Conservation (phyloP, 2,888 invertebrate species). For the Polylopha cassiicola region DNA sequence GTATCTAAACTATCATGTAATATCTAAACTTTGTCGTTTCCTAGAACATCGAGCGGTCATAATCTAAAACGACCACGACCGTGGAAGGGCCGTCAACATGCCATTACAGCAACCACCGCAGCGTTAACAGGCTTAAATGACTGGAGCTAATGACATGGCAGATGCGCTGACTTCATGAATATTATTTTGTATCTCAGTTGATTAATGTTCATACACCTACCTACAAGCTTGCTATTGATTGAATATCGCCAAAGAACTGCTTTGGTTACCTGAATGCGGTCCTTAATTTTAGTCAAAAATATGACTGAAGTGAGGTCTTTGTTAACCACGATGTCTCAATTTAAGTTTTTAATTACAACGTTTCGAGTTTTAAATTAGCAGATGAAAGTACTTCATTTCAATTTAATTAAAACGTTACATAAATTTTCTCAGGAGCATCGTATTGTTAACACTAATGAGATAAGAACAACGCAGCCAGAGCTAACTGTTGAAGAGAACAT, state of each 20-base stretch:
- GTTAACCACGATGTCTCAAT: no score
- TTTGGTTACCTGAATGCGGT: no score
- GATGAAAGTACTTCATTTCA: no score
- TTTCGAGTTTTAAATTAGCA: no score
- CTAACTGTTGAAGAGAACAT: constrained; percentile 13
- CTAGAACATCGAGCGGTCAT: constrained; percentile 42
- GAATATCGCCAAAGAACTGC: not conserved
- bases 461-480: constrained; percentile 6
- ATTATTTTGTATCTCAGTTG: constrained; percentile 40
- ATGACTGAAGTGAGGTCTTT: no score
- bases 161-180: constrained; percentile 65
- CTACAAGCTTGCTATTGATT: not conserved
- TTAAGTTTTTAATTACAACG: no score
- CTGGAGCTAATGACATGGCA: constrained; percentile 70
- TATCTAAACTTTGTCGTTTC: constrained; percentile 31
- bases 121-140: constrained; percentile 71
- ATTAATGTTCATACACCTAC: not conserved
- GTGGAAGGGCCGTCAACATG: constrained; percentile 54
- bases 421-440: no score
- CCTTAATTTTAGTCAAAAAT: no score
- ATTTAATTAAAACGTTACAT: no score
- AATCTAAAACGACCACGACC: constrained; percentile 58
- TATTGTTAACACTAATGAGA: constrained; percentile 8
- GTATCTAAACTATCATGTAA: constrained; percentile 32
- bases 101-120: constrained; percentile 57